Conservation (phyloP, 2,113 vertebrate species). For the Parus major region DNA sequence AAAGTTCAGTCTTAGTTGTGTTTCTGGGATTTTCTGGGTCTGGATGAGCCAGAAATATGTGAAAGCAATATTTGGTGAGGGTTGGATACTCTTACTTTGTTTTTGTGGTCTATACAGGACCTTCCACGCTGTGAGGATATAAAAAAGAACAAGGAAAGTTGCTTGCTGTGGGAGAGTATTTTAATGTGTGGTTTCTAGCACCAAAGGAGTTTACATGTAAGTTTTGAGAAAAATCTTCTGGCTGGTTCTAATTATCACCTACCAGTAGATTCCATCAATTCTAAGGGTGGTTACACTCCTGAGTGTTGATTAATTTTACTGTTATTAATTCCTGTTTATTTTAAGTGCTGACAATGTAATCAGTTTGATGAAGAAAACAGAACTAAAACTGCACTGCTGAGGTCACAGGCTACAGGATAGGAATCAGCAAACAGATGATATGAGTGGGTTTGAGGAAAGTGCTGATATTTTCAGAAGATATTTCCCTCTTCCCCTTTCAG, state of each 20-base stretch:
- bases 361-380: constrained; percentile 46
- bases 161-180: neutral
- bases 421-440: constrained; percentile 31
- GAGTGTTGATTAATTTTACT: constrained; percentile 53
- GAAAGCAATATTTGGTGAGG: constrained; percentile 44
- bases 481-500: constrained; percentile 30
- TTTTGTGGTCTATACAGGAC: constrained; percentile 22
- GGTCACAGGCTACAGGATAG: neutral
- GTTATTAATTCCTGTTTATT: constrained; percentile 52
- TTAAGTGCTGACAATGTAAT: constrained; percentile 48
- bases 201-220: neutral
- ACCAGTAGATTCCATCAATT: constrained; percentile 19
- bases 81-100: neutral
- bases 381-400: constrained; percentile 35
- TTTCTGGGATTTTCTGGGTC: constrained; percentile 27
- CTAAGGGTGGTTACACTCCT: neutral
- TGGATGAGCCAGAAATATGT: constrained; percentile 27
- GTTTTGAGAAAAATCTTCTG: constrained; percentile 16
- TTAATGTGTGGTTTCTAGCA: constrained; percentile 19
- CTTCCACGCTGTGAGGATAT: neutral
- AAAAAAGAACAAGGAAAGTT: constrained; percentile 6
- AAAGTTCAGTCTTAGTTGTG: neutral
- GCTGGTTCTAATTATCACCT: constrained; percentile 53
- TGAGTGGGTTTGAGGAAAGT: constrained; percentile 22
- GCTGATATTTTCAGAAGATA: constrained; percentile 50